phyloP scores from a whole-genome alignment of 2,888 invertebrate species.

The Drosophila formosana region DNA sequence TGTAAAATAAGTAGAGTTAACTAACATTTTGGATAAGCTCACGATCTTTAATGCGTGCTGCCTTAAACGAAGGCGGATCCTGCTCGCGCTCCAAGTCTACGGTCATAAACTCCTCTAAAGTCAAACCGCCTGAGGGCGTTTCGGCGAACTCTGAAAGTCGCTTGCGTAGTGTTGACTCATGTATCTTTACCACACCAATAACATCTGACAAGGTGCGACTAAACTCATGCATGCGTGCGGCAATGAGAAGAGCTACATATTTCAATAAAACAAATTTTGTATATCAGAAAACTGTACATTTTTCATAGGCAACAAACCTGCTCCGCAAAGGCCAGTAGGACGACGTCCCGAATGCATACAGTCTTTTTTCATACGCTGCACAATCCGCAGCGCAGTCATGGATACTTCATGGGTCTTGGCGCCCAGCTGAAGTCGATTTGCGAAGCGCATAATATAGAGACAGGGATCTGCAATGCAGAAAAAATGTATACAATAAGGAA shows the following conservation, averaged over 20 bases:
- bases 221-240: slow-evolving; percentile 96
- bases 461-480: slow-evolving; percentile 91
- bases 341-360: slow-evolving; percentile 98
- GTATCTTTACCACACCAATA: slow-evolving; percentile 97
- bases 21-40: slow-evolving; percentile 92
- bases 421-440: slow-evolving; percentile 95
- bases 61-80: slow-evolving; percentile 97
- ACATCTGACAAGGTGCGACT: slow-evolving; percentile 94
- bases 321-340: slow-evolving; percentile 99
- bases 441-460: slow-evolving; percentile 97
- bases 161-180: slow-evolving; percentile 96
- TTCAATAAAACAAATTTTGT: not conserved
- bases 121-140: slow-evolving; percentile 97
- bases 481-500: slow-evolving; percentile 40
- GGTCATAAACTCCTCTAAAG: slow-evolving; percentile 98
- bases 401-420: slow-evolving; percentile 97
- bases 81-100: slow-evolving; percentile 98
- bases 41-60: slow-evolving; percentile 94
- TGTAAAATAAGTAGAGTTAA: not conserved
- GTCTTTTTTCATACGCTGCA: slow-evolving; percentile 99
- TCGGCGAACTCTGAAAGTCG: slow-evolving; percentile 97
- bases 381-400: slow-evolving; percentile 96
- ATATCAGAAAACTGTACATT: not conserved
- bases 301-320: slow-evolving; percentile 87
- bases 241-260: slow-evolving; percentile 93